phyloP scores from a whole-genome alignment of 2,888 invertebrate species.

The Metellina segmentata region DNA sequence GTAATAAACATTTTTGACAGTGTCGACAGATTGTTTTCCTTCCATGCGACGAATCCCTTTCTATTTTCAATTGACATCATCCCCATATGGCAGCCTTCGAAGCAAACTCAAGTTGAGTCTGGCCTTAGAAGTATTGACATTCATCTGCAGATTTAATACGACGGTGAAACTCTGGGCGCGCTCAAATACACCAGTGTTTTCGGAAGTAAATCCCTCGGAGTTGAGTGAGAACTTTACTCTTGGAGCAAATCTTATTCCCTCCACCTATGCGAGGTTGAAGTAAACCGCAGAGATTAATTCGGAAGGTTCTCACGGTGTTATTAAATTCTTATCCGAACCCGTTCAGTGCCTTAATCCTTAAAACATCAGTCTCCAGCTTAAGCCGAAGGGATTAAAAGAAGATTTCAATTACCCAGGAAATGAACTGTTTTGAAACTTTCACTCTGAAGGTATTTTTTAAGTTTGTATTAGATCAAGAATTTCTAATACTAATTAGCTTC shows the following conservation, averaged over 20 bases:
- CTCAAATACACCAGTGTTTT: not conserved
- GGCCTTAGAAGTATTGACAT: conserved; percentile 6
- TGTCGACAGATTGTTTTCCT: conserved; percentile 49
- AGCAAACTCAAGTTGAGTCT: not conserved
- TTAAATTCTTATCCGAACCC: not conserved
- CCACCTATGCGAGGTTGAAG: not conserved
- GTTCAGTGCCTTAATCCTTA: conserved; percentile 9
- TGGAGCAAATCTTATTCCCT: not conserved
- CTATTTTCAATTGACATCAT: conserved; percentile 31
- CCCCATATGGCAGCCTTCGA: conserved; percentile 27
- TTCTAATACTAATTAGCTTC: too few relatives aligned
- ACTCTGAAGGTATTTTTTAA: too few relatives aligned
- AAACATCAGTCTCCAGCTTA: not conserved
- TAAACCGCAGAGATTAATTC: not conserved
- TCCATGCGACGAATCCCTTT: not conserved
- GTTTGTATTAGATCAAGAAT: too few relatives aligned
- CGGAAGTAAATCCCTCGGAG: not conserved
- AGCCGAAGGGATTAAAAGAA: too few relatives aligned
- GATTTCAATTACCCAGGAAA: too few relatives aligned
- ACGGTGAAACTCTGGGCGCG: too few relatives aligned
- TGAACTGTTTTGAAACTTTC: too few relatives aligned
- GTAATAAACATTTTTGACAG: conserved; percentile 30
- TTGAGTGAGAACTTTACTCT: not conserved
- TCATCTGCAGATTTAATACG: not conserved
- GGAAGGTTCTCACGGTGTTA: not conserved